phyloP scores from a whole-genome alignment of 2,113 vertebrate genomes.

The Sapayoa aenigma region DNA sequence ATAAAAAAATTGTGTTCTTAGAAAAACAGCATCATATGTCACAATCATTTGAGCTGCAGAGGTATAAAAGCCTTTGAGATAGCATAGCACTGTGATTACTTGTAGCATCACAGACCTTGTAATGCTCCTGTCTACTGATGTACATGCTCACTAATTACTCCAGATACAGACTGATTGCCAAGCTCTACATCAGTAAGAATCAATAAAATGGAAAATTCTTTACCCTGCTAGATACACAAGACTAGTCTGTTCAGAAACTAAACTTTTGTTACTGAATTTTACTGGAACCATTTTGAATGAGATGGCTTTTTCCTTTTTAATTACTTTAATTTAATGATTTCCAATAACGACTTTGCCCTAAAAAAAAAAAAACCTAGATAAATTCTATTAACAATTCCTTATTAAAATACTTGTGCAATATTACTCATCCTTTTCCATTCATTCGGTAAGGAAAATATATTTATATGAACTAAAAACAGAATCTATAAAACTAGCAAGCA shows the following conservation, averaged over 20 bases:
- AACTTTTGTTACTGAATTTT: neutral
- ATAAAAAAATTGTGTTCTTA: neutral
- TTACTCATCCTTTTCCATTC: neutral
- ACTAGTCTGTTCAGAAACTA: neutral
- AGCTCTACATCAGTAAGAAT: neutral
- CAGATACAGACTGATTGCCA: neutral
- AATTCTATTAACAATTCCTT: neutral
- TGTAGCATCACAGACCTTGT: fast-evolving
- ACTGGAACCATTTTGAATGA: neutral
- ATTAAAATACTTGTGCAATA: neutral
- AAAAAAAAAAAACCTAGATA: neutral
- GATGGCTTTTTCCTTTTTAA: neutral
- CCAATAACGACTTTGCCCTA: neutral
- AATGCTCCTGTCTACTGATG: neutral
- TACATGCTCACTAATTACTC: neutral
- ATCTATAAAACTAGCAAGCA: neutral
- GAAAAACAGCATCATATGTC: neutral
- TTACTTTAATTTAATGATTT: neutral
- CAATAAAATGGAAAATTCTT: neutral
- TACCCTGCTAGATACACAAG: neutral
- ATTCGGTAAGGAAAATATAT: neutral
- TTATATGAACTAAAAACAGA: neutral
- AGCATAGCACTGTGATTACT: neutral
- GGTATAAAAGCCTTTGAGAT: neutral
- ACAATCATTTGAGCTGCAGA: neutral